A percentile compares a stretch with the other conserved stretches of the same genome.
Evolutionary conservation across 2,888 invertebrate genomes (phyloP).

Genomic region (Eilema depressum): DNA sequence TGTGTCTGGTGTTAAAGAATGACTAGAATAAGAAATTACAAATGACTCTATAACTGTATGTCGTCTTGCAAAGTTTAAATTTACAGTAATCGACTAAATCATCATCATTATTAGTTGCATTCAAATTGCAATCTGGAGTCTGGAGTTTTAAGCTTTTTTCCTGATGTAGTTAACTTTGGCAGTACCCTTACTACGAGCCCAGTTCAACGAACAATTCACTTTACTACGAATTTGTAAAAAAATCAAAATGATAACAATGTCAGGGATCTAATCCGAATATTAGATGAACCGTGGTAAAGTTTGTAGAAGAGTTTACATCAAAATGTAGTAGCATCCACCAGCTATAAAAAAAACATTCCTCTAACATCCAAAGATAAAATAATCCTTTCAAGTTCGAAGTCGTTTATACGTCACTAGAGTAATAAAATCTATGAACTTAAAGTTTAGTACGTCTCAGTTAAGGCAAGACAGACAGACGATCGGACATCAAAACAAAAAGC

Average conservation of each 20-base stretch:
- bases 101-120: too few relatives aligned
- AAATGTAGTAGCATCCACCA: slow-evolving; percentile 9
- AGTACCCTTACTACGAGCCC: too few relatives aligned
- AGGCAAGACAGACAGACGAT: slow-evolving; percentile 31
- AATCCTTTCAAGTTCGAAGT: slow-evolving; percentile 43
- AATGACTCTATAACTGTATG: background rate
- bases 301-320: background rate
- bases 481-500: slow-evolving; percentile 42
- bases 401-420: slow-evolving; percentile 30
- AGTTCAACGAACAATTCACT: too few relatives aligned
- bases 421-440: slow-evolving; percentile 42
- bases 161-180: too few relatives aligned
- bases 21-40: background rate
- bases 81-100: too few relatives aligned
- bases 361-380: slow-evolving; percentile 30
- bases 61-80: too few relatives aligned
- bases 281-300: too few relatives aligned
- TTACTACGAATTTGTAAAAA: too few relatives aligned
- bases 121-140: too few relatives aligned
- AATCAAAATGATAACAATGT: too few relatives aligned
- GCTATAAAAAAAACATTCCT: slow-evolving; percentile 16
- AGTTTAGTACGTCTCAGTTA: slow-evolving; percentile 32
- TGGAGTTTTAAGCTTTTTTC: too few relatives aligned
- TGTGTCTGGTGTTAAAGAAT: background rate
- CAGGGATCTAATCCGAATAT: background rate